phyloP scores from a whole-genome alignment of 2,888 invertebrate genomes.

The Machimus rusticus region DNA sequence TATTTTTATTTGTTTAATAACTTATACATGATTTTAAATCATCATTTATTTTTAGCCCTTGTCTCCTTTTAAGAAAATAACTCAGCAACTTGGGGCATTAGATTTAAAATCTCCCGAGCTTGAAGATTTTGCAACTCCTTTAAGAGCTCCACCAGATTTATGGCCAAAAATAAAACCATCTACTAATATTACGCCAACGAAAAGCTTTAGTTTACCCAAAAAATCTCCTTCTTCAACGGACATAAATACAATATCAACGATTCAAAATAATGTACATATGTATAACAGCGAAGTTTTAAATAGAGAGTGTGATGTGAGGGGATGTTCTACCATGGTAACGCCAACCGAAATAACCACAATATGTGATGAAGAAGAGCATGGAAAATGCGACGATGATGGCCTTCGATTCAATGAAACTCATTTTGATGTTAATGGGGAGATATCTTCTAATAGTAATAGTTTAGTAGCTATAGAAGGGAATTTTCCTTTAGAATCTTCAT shows the following conservation, averaged over 20 bases:
- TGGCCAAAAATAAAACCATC: conserved; percentile 66
- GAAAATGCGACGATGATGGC: conserved; percentile 7
- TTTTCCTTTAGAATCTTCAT: neutral
- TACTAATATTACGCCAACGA: conserved; percentile 50
- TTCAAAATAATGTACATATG: conserved; percentile 58
- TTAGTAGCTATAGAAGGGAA: neutral
- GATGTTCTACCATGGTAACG: conserved; percentile 48
- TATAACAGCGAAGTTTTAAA: conserved; percentile 57
- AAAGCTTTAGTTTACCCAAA: conserved; percentile 53
- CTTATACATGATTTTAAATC: neutral
- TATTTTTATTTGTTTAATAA: neutral
- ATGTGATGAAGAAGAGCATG: neutral
- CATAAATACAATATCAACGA: conserved; percentile 58
- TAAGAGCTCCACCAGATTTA: conserved; percentile 71
- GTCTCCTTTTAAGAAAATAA: conserved; percentile 78
- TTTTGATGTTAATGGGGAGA: conserved; percentile 52
- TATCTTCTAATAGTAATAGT: conserved; percentile 28
- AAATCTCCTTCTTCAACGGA: conserved; percentile 57
- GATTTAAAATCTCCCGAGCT: conserved; percentile 77
- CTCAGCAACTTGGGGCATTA: conserved; percentile 76
- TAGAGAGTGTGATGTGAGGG: conserved; percentile 34
- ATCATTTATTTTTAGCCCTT: conserved; percentile 64
- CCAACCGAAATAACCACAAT: neutral
- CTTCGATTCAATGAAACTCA: conserved; percentile 52
- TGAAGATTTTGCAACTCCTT: conserved; percentile 75